These are phyloP conservation scores for Pionites leucogaster DNA, from an alignment of 2,113 vertebrate genomes.

Conservation along the genomic window DNA sequence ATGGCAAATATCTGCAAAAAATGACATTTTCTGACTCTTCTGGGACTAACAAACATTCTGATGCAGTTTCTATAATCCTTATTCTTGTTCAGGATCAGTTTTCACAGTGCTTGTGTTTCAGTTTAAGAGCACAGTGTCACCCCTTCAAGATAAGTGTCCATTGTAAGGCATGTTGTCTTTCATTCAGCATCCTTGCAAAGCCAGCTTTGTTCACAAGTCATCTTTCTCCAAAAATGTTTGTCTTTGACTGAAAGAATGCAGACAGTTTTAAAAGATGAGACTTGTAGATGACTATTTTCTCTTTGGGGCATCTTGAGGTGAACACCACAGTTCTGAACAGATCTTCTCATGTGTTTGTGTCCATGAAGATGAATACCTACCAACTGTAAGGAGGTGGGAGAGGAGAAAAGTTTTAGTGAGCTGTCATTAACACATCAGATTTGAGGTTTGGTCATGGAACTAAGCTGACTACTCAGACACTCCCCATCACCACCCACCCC, in stretches of 20 bases:
- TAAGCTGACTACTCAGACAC: not conserved
- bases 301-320: constrained; percentile 34
- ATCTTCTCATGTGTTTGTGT: not conserved
- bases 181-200: not conserved
- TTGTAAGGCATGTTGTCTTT: constrained; percentile 37
- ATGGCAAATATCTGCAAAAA: constrained; percentile 81
- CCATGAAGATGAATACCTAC: not conserved
- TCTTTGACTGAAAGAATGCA: not conserved
- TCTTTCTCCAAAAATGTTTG: constrained; percentile 10
- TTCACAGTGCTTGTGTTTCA: constrained; percentile 5
- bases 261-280: not conserved
- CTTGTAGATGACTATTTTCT: not conserved
- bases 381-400: not conserved
- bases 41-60: constrained; percentile 86
- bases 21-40: constrained; percentile 83
- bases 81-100: constrained; percentile 33
- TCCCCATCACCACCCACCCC: too few relatives aligned
- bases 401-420: not conserved
- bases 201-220: constrained; percentile 8
- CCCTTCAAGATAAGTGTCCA: constrained; percentile 38
- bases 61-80: constrained; percentile 43
- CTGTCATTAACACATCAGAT: not conserved
- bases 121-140: not conserved
- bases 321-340: rapidly evolving
- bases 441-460: not conserved